Conservation (phyloP, 2,113 vertebrate species). For the Nesogale talazaci region DNA sequence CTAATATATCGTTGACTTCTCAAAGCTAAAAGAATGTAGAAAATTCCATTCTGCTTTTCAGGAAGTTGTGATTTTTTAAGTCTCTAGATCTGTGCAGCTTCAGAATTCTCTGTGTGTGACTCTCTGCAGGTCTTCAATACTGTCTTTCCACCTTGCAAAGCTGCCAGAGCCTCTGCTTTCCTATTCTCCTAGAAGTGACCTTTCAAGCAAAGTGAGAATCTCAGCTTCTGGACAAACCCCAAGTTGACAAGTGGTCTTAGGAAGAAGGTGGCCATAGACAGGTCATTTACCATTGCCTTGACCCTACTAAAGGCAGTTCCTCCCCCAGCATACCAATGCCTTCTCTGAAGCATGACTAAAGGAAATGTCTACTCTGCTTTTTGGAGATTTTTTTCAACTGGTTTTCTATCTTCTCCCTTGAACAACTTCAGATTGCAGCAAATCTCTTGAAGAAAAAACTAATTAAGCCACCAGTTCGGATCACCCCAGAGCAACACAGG, state of each 20-base stretch:
- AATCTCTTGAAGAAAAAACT: not conserved
- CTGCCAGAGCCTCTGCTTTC: not conserved
- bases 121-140: not conserved
- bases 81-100: not conserved
- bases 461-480: not conserved
- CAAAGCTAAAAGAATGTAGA: not conserved
- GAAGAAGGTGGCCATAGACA: not conserved
- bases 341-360: not conserved
- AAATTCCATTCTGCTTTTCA: not conserved
- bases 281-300: too few species aligned
- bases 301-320: not conserved
- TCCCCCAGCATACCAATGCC: not conserved
- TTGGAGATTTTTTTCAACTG: not conserved
- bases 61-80: not conserved
- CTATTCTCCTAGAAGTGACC: too few species aligned
- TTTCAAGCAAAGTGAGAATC: not conserved
- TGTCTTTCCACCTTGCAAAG: not conserved
- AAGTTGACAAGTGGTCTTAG: not conserved
- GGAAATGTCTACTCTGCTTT: slow-evolving; percentile 11
- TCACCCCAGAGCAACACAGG: not conserved
- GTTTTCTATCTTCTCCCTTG: not conserved
- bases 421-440: slow-evolving; percentile 2
- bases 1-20: not conserved
- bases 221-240: not conserved
- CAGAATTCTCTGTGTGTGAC: slow-evolving; percentile 29